These are phyloP conservation scores for Lumbricus terrestris DNA, from an alignment of 2,888 invertebrate species.

Conservation along the genomic window DNA sequence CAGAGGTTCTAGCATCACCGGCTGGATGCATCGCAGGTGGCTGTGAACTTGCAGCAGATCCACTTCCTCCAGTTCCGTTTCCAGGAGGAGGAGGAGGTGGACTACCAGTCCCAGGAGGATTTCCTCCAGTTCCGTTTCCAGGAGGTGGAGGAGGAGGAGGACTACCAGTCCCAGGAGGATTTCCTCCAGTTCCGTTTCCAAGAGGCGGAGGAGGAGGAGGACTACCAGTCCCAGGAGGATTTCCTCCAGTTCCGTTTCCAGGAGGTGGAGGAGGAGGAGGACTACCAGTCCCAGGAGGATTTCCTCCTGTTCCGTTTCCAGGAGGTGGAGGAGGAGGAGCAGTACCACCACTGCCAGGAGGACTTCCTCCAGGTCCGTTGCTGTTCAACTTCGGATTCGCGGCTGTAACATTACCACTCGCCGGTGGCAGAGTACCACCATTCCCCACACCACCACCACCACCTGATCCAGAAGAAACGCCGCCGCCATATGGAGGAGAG, in stretches of 20 bases:
- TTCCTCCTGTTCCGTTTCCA: neutral
- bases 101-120: neutral
- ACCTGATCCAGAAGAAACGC: neutral
- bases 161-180: neutral
- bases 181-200: neutral
- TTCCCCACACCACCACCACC: neutral
- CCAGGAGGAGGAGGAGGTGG: too few relatives aligned
- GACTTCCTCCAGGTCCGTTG: neutral
- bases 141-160: too few relatives aligned
- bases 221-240: neutral
- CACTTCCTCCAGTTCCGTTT: neutral
- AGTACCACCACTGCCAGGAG: neutral
- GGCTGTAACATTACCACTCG: neutral
- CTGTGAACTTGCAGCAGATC: too few relatives aligned
- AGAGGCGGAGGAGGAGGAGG: neutral
- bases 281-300: neutral
- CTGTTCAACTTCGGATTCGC: neutral
- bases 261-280: too few relatives aligned
- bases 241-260: neutral
- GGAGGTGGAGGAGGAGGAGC: too few relatives aligned
- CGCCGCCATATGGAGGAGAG: neutral
- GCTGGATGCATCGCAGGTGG: neutral
- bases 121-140: neutral
- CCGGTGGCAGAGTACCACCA: neutral
- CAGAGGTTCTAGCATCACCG: neutral